phyloP scores from a whole-genome alignment of 2,797 vertebrate genomes.

The Antrozous pallidus region DNA sequence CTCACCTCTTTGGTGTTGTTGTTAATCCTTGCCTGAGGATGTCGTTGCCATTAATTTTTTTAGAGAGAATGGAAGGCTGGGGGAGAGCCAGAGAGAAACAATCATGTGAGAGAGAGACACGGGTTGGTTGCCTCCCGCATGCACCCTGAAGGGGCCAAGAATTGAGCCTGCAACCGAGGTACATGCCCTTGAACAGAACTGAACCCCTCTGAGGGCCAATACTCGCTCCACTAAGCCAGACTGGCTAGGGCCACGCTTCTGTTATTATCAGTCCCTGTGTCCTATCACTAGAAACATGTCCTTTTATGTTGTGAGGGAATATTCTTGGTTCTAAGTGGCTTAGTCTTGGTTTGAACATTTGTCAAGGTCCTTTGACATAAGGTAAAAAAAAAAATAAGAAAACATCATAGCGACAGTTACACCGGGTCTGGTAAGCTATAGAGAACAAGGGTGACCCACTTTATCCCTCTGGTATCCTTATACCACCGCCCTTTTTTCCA shows the following conservation, averaged over 20 bases:
- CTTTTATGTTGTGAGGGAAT: not conserved
- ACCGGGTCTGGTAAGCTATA: not conserved
- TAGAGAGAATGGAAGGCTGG: no score
- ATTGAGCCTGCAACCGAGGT: no score
- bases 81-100: no score
- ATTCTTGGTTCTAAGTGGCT: not conserved
- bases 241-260: not conserved
- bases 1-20: not conserved
- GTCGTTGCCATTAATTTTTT: no score
- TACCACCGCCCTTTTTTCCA: fast-evolving
- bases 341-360: not conserved
- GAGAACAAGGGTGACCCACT: not conserved
- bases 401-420: not conserved
- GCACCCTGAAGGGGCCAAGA: no score
- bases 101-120: no score
- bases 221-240: no score
- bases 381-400: not conserved
- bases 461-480: not conserved
- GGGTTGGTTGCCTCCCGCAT: no score
- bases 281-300: not conserved
- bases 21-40: no score
- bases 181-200: no score
- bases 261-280: not conserved
- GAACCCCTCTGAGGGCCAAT: no score
- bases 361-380: not conserved